Percentiles rank a stretch among this genome's conserved stretches.
phyloP scores from a whole-genome alignment of 2,113 vertebrate species.

The Xiphophorus maculatus region DNA sequence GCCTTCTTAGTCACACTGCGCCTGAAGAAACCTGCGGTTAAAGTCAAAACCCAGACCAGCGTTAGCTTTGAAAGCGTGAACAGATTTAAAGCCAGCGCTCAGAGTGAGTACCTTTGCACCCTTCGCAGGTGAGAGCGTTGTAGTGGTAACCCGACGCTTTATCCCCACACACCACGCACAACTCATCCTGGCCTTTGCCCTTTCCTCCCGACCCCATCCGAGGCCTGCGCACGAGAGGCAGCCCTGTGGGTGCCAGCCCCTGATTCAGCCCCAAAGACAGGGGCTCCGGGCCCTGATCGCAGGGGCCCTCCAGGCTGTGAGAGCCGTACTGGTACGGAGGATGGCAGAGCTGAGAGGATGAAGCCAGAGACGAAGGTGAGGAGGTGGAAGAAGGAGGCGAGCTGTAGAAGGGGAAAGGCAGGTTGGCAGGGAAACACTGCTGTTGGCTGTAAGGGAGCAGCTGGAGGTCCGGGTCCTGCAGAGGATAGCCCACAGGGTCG shows the following conservation, averaged over 20 bases:
- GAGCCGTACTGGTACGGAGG: constrained; percentile 78
- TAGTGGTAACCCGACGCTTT: constrained; percentile 96
- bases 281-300: constrained; percentile 64
- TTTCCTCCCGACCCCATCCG: constrained; percentile 77
- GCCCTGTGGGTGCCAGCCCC: constrained; percentile 59
- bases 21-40: constrained; percentile 86
- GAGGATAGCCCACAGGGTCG: constrained; percentile 87
- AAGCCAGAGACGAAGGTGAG: constrained; percentile 78
- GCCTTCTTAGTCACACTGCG: constrained; percentile 94
- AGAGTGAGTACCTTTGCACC: constrained; percentile 87
- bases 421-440: constrained; percentile 73
- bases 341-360: constrained; percentile 79
- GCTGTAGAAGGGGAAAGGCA: constrained; percentile 82
- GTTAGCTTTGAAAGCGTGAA: not conserved
- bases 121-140: constrained; percentile 94
- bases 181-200: constrained; percentile 87
- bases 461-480: constrained; percentile 87
- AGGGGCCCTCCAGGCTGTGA: constrained; percentile 75
- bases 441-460: constrained; percentile 84
- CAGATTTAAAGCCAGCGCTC: not conserved
- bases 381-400: constrained; percentile 78
- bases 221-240: constrained; percentile 78
- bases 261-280: constrained; percentile 64
- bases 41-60: not conserved
- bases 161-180: constrained; percentile 93